A percentile compares a stretch with the other conserved stretches of the same genome.
These are phyloP conservation scores for Diarsia brunnea DNA, from an alignment of 2,888 invertebrate species.

Conservation along the genomic window DNA sequence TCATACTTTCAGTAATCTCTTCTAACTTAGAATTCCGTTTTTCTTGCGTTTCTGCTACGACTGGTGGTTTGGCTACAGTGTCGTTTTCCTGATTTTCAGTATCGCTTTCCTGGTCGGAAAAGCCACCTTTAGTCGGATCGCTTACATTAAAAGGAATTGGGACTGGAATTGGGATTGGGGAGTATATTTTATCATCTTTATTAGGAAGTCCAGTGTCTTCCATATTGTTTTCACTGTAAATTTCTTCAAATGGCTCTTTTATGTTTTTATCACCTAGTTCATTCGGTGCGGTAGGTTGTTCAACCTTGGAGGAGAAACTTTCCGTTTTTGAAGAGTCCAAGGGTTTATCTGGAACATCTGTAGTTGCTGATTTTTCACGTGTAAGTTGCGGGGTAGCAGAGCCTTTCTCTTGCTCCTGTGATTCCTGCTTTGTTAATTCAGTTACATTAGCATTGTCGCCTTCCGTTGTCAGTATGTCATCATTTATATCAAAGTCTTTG, in stretches of 20 bases:
- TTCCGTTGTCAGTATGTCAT: neutral
- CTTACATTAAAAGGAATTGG: constrained; percentile 2
- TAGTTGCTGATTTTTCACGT: neutral
- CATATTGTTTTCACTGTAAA: neutral
- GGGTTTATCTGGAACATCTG: neutral
- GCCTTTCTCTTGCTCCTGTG: neutral
- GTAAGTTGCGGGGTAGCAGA: neutral
- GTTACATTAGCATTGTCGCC: neutral
- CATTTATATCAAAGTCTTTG: neutral
- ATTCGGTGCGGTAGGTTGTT: neutral
- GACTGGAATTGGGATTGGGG: constrained; percentile 7
- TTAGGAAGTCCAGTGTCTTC: neutral
- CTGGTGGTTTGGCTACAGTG: neutral
- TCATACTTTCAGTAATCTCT: neutral
- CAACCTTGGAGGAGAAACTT: neutral
- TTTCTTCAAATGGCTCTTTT: constrained; percentile 6
- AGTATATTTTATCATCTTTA: neutral
- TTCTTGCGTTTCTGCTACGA: neutral
- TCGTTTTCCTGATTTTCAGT: constrained; percentile 1
- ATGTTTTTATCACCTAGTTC: neutral
- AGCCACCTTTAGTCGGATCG: neutral
- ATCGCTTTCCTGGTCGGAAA: constrained; percentile 5
- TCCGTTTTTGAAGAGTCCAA: neutral
- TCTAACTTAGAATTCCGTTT: neutral
- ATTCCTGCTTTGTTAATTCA: constrained; percentile 8